Evolutionary conservation across 1,140 invertebrate species (phyloP).

Genomic region (Bombus difficillimus): DNA sequence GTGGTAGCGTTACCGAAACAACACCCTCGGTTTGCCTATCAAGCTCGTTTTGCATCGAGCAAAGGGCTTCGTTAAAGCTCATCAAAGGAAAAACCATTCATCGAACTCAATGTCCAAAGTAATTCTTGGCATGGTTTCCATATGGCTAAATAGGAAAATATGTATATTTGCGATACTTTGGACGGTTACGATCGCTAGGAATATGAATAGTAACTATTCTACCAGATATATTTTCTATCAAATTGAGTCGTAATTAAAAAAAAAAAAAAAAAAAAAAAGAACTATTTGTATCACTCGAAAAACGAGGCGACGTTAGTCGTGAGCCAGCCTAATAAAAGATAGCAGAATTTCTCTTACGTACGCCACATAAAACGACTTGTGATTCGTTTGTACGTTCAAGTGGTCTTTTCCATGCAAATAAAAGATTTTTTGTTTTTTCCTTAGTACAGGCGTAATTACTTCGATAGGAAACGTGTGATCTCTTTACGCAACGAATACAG

Average conservation of each 20-base stretch:
- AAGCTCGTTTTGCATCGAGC: slow-evolving; percentile 51
- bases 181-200: not conserved
- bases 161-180: not conserved
- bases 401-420: not conserved
- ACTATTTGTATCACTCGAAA: too few relatives aligned
- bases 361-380: not conserved
- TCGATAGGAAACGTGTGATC: not conserved
- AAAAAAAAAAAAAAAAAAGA: too few relatives aligned
- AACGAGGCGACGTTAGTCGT: too few relatives aligned
- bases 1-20: slow-evolving; percentile 53
- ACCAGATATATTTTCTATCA: too few relatives aligned
- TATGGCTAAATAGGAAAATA: too few relatives aligned
- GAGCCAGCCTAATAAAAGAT: too few relatives aligned
- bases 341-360: not conserved
- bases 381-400: not conserved
- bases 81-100: slow-evolving; percentile 43
- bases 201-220: too few relatives aligned
- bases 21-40: slow-evolving; percentile 43
- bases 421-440: not conserved
- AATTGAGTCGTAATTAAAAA: too few relatives aligned
- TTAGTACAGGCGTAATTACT: not conserved
- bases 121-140: not conserved
- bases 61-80: slow-evolving; percentile 19
- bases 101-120: slow-evolving; percentile 16
- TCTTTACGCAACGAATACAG: not conserved